Evolutionary conservation across 2,888 invertebrate genomes (phyloP), one percentile per base, ranked within the genome.

Genomic region (Poecilus cupreus): DNA sequence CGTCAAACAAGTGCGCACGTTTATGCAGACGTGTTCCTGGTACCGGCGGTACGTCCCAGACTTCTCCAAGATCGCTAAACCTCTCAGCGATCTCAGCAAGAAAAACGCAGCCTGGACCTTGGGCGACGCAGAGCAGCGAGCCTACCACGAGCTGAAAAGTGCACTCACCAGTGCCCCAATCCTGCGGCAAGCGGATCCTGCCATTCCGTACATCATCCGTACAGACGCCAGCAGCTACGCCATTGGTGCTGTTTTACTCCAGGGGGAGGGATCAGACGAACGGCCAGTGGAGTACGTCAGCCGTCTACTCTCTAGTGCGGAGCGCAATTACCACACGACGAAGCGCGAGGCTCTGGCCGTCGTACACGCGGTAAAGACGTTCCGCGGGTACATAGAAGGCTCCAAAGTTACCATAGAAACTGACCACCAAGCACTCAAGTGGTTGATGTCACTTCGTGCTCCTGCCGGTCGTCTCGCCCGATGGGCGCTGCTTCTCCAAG

Each of bases 321-420:
- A 88, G 78, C 49, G 37, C 3, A 86, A 85, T 13, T 87, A 88
- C 60, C 82, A 85, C 0, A 84, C 85, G 1, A 85, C 85, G 0
- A 87, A 88, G 76, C 84, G 84, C 43, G 88, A 88, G 82, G 84
- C 83, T 0, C 72, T 86, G 0, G 87, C 84, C 2, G 83, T 87
- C 4, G 82, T 88, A 0, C 86, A 76, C 54, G 86, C 86, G 0
- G 79, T 87, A 0, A 70, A 84, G 24, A 86, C 85, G 32, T 87
- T 86, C 80, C 64, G 85, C n/a, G 84, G 83, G 1, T 88, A 84
- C 78, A 51, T 88, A 2, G 75, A 87, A 86, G 0, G 88, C 88
- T 76, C 88, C 88, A 68, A 81, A 83, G 13, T 75, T 1, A 3
- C 0, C n/a, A 20, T 75, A 1, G 54, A 51, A 10, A 75, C 51